Conservation (phyloP, 2,888 invertebrate species). For the Hipparchia semele region DNA sequence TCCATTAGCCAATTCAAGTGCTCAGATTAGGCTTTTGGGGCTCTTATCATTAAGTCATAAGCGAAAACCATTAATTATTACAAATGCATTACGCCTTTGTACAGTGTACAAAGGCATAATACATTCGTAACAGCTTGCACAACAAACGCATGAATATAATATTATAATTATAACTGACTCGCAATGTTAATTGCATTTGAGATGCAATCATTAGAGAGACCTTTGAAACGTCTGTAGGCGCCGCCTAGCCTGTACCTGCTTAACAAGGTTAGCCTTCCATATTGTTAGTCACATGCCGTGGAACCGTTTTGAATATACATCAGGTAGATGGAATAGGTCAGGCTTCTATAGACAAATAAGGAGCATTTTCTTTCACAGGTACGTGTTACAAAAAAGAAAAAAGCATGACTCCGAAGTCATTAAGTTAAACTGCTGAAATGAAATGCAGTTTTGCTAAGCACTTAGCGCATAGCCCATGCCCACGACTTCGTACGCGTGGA, state of each 20-base stretch:
- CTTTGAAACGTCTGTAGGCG: slow-evolving; percentile 46
- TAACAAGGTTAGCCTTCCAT: slow-evolving; percentile 45
- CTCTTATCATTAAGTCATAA: not conserved
- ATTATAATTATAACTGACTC: slow-evolving; percentile 33
- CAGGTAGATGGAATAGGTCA: slow-evolving; percentile 27
- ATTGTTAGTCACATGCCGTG: slow-evolving; percentile 41
- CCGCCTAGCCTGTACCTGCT: slow-evolving; percentile 31
- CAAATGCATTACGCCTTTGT: not conserved
- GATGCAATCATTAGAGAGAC: slow-evolving; percentile 46
- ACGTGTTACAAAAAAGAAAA: too few relatives aligned
- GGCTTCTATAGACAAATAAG: not conserved
- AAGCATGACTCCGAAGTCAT: too few relatives aligned
- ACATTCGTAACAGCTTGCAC: slow-evolving; percentile 6
- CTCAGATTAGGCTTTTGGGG: not conserved
- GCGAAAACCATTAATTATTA: not conserved
- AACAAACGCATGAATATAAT: slow-evolving; percentile 26
- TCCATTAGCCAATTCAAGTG: too few relatives aligned
- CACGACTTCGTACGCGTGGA: too few relatives aligned
- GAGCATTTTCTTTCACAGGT: not conserved
- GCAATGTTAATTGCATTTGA: slow-evolving; percentile 44
- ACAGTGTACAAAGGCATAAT: not conserved
- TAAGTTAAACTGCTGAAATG: too few relatives aligned
- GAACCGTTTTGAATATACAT: slow-evolving; percentile 38
- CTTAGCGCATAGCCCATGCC: too few relatives aligned
- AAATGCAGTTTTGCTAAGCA: too few relatives aligned